Conservation (phyloP, 2,888 invertebrate species). For the Tholera decimalis region DNA sequence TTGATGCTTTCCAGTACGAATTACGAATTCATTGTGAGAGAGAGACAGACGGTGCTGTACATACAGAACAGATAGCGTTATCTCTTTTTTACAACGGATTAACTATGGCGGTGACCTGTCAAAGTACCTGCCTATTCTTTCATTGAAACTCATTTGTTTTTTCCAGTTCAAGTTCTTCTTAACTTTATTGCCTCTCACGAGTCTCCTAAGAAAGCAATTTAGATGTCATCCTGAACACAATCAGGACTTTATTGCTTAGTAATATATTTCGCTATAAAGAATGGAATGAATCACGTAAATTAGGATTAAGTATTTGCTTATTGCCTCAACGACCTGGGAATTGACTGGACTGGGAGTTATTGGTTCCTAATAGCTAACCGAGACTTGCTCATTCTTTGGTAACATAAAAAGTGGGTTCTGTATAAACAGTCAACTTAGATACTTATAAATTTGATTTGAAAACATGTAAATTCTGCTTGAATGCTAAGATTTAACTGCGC, state of each 20-base stretch:
- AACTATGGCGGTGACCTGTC: too few species aligned
- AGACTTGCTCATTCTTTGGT: neutral
- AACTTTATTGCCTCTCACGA: conserved; percentile 45
- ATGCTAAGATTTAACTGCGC: too few species aligned
- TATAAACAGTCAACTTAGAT: neutral
- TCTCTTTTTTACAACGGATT: too few species aligned
- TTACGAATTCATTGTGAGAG: too few species aligned
- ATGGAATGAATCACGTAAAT: conserved; percentile 63
- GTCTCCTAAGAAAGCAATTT: conserved; percentile 52
- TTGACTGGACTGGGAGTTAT: conserved; percentile 11
- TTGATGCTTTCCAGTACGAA: too few species aligned
- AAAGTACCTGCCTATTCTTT: too few species aligned
- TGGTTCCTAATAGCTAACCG: conserved; percentile 7
- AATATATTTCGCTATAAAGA: conserved; percentile 58
- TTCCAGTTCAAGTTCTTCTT: conserved; percentile 21
- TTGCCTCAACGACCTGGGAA: conserved; percentile 40
- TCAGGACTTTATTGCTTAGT: conserved; percentile 62
- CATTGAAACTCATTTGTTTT: conserved; percentile 7
- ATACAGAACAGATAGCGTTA: too few species aligned
- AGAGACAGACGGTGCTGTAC: too few species aligned
- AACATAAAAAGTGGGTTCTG: neutral
- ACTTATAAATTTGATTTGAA: too few species aligned
- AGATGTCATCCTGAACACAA: conserved; percentile 55
- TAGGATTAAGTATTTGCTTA: conserved; percentile 57
- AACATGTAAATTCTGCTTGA: too few species aligned